Conservation (phyloP, 1,140 invertebrate genomes). For the Aphis craccivora region DNA sequence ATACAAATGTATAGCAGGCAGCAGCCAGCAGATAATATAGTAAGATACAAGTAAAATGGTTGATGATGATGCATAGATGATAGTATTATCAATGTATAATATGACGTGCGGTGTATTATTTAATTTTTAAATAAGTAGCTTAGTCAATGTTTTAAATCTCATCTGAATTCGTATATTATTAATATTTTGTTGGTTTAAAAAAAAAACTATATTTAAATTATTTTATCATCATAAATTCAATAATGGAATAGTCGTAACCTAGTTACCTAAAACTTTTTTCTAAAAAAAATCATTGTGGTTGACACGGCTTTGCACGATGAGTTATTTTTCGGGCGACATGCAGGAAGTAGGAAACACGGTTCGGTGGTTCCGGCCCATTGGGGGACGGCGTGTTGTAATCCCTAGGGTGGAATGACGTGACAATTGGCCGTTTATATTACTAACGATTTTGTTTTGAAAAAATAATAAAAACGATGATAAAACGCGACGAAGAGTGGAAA, state of each 20-base stretch:
- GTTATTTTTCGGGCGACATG: constrained; percentile 9
- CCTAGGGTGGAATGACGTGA: constrained; percentile 40
- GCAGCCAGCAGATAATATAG: background rate
- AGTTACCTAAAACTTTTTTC: constrained; percentile 38
- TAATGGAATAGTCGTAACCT: constrained; percentile 38
- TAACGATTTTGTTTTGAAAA: constrained; percentile 23
- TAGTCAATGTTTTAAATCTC: background rate
- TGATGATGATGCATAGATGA: background rate
- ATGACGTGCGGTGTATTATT: background rate
- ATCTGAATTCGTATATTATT: background rate
- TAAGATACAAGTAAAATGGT: background rate
- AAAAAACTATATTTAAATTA: background rate
- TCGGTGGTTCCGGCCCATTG: constrained; percentile 27
- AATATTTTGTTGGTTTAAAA: background rate
- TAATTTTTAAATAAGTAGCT: background rate
- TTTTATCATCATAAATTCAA: constrained; percentile 23
- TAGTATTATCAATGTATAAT: background rate
- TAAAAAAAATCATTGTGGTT: constrained; percentile 40
- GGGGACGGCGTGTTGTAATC: constrained; percentile 9
- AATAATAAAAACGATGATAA: background rate
- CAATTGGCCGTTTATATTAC: constrained; percentile 46
- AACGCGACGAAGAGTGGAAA: background rate
- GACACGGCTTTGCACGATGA: constrained; percentile 51
- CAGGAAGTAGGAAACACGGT: constrained; percentile 55
- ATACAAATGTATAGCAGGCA: background rate